These are phyloP conservation scores for Hydropsyche tenuis DNA, from an alignment of 1,140 invertebrate genomes.

Conservation along the genomic window DNA sequence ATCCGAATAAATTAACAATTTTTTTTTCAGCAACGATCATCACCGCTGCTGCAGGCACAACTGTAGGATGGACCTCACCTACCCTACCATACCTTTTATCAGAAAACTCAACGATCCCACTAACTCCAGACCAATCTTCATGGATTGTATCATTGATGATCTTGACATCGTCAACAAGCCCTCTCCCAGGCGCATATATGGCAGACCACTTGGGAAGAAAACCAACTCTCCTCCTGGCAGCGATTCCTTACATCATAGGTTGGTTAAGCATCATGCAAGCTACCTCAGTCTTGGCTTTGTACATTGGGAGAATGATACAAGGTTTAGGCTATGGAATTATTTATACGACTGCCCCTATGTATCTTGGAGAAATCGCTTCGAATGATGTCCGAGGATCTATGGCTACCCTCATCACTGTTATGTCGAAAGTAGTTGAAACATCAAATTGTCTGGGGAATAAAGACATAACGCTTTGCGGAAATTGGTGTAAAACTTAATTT, in stretches of 20 bases:
- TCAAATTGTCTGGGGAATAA: too few species aligned
- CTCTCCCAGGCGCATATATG: conserved; percentile 59
- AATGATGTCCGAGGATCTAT: conserved; percentile 73
- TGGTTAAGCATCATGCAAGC: conserved; percentile 71
- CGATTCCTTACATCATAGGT: conserved; percentile 68
- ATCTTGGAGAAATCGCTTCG: conserved; percentile 72
- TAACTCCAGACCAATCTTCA: conserved; percentile 66
- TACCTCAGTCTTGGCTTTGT: conserved; percentile 61
- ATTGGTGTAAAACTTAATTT: too few species aligned
- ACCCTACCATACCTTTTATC: conserved; percentile 62
- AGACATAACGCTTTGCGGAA: too few species aligned
- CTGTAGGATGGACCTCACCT: conserved; percentile 68
- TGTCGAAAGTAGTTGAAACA: conserved; percentile 64
- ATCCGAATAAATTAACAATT: background rate
- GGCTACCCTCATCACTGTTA: conserved; percentile 72
- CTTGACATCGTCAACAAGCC: conserved; percentile 60
- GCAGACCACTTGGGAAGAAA: conserved; percentile 71
- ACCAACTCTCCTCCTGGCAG: conserved; percentile 67
- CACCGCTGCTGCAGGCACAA: conserved; percentile 61
- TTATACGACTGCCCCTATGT: conserved; percentile 70
- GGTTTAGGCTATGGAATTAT: conserved; percentile 73
- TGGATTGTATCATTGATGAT: conserved; percentile 70
- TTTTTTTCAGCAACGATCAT: conserved; percentile 58
- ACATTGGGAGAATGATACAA: conserved; percentile 62
- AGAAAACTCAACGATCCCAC: conserved; percentile 58